These are phyloP conservation scores for Helicoverpa zea DNA, from an alignment of 1,140 invertebrate genomes.

Conservation along the genomic window DNA sequence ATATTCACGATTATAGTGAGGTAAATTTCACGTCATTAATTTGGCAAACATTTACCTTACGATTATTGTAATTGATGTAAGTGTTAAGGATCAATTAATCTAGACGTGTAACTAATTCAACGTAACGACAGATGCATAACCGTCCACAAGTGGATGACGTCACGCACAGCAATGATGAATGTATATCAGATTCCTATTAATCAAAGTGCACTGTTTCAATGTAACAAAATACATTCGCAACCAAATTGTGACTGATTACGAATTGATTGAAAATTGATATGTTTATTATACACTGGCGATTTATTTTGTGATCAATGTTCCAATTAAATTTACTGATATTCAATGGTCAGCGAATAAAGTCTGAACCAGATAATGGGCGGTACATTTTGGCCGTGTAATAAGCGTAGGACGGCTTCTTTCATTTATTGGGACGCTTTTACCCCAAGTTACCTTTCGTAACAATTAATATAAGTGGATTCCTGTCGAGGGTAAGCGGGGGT, in stretches of 20 bases:
- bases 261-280: conserved; percentile 34
- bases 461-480: conserved; percentile 49
- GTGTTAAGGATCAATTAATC: background rate
- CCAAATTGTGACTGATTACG: conserved; percentile 25
- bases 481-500: conserved; percentile 39
- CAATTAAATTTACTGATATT: conserved; percentile 35
- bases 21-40: background rate
- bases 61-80: background rate
- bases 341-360: conserved; percentile 26
- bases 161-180: conserved; percentile 2
- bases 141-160: background rate
- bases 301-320: conserved; percentile 30
- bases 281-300: conserved; percentile 16
- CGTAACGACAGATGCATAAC: background rate
- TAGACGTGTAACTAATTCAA: background rate
- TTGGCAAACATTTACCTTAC: background rate
- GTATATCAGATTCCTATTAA: conserved; percentile 29
- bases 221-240: conserved; percentile 19
- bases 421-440: conserved; percentile 39
- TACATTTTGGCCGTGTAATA: conserved; percentile 20
- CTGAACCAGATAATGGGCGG: conserved; percentile 15
- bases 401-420: conserved; percentile 41
- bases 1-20: conserved; percentile 7
- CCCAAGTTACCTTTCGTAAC: conserved; percentile 39
- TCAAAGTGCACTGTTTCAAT: conserved; percentile 20